Conservation (phyloP, 2,888 invertebrate genomes). For the Halictus ligatus region DNA sequence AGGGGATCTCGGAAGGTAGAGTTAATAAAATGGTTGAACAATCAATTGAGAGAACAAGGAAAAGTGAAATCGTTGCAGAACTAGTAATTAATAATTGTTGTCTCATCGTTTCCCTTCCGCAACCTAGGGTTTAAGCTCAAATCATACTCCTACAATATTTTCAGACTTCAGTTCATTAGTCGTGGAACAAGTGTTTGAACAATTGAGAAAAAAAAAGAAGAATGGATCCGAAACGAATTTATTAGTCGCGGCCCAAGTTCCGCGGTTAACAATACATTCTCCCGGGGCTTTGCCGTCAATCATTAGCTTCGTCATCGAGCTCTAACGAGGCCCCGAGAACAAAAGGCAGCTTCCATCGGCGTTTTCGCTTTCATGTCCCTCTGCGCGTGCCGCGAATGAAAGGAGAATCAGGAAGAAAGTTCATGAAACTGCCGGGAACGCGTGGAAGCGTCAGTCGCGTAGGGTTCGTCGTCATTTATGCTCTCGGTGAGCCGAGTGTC, state of each 20-base stretch:
- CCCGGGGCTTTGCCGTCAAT: background rate
- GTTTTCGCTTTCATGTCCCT: constrained; percentile 47
- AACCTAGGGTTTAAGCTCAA: too few species aligned
- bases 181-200: background rate
- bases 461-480: constrained; percentile 38
- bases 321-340: constrained; percentile 42
- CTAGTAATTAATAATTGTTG: background rate
- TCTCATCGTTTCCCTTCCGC: background rate
- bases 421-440: constrained; percentile 27
- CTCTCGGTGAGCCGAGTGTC: constrained; percentile 20
- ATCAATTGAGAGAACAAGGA: too few species aligned
- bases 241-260: background rate
- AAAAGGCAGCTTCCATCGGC: constrained; percentile 31
- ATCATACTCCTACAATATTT: too few species aligned
- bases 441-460: constrained; percentile 22
- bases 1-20: too few species aligned
- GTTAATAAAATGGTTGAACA: too few species aligned
- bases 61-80: background rate
- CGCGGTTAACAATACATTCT: background rate
- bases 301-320: constrained; percentile 32
- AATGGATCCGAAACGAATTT: background rate
- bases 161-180: background rate
- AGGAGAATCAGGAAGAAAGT: constrained; percentile 40
- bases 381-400: constrained; percentile 11
- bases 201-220: too few species aligned